These are phyloP conservation scores for Drosophila quasianomalipes DNA, from an alignment of 2,888 invertebrate genomes.

Conservation along the genomic window DNA sequence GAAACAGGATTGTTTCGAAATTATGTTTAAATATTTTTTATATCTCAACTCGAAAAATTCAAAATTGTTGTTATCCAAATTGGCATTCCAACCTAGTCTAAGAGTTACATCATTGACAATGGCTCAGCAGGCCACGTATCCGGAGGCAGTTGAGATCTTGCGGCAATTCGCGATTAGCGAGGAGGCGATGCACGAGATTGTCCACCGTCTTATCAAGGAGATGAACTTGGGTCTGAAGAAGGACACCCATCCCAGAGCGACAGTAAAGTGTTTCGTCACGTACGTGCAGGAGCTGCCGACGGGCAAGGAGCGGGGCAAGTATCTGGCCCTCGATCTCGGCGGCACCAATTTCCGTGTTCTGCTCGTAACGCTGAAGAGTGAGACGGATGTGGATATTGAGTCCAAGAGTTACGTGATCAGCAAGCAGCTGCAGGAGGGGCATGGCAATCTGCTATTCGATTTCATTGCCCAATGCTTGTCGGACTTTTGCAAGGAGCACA, in stretches of 20 bases:
- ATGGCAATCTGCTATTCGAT: slow-evolving; percentile 94
- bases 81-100: slow-evolving; percentile 87
- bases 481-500: slow-evolving; percentile 92
- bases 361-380: slow-evolving; percentile 91
- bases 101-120: slow-evolving; percentile 89
- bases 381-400: slow-evolving; percentile 93
- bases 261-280: slow-evolving; percentile 96
- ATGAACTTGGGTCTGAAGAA: slow-evolving; percentile 92
- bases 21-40: neutral
- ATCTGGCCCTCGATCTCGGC: slow-evolving; percentile 97
- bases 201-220: slow-evolving; percentile 90
- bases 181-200: slow-evolving; percentile 90
- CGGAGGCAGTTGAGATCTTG: slow-evolving; percentile 91
- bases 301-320: slow-evolving; percentile 96
- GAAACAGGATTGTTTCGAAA: no score
- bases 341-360: slow-evolving; percentile 98
- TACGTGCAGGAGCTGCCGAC: slow-evolving; percentile 97
- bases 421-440: slow-evolving; percentile 94
- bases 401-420: slow-evolving; percentile 97
- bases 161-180: slow-evolving; percentile 89
- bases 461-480: slow-evolving; percentile 96
- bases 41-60: slow-evolving; percentile 3
- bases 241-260: slow-evolving; percentile 90
- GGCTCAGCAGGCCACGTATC: slow-evolving; percentile 78
- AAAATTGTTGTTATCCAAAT: slow-evolving; percentile 9